Evolutionary conservation across 2,113 vertebrate genomes (phyloP), one percentile per base, ranked within the genome.

Genomic region (Nerophis ophidion): DNA sequence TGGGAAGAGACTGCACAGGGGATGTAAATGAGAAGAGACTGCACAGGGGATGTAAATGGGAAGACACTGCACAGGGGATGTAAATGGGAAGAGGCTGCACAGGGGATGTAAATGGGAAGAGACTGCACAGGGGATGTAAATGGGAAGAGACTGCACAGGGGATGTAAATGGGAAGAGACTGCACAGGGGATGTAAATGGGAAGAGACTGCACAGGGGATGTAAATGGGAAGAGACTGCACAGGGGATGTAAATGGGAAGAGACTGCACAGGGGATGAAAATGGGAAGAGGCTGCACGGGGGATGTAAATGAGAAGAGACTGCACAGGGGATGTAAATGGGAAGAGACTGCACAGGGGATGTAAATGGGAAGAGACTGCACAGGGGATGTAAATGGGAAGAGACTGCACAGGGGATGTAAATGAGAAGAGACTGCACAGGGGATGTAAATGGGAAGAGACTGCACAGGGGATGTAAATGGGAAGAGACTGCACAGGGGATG

Each of bases 91-190:
- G 61, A 47, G 45, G 16, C 67, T 48, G 66, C 16, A 17, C 65
- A 63, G 59, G n/a, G n/a, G n/a, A n/a, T n/a, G 57, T 53, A 56
- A 63, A 76, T 63, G 63, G 48, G 35, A 72, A 58, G 61, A 47
- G 45, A 15, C 67, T 48, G 66, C 16, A 17, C 65, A 63, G 59
- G n/a, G n/a, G n/a, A n/a, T n/a, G 57, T 53, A 56, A 63, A 76
- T 63, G 63, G 48, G 35, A 72, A 58, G 61, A 47, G 45, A 15
- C 67, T 48, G 66, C 16, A 17, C 65, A 63, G 59, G n/a, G n/a
- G n/a, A n/a, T n/a, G 57, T 53, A 56, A 63, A 76, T 63, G 63
- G 48, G 35, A 72, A 58, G 61, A 47, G 45, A 15, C 67, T 48
- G 66, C 16, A 17, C 65, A 63, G 59, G n/a, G n/a, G n/a, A n/a